Conservation (phyloP, 2,888 invertebrate genomes). For the Halocaridina rubra region DNA sequence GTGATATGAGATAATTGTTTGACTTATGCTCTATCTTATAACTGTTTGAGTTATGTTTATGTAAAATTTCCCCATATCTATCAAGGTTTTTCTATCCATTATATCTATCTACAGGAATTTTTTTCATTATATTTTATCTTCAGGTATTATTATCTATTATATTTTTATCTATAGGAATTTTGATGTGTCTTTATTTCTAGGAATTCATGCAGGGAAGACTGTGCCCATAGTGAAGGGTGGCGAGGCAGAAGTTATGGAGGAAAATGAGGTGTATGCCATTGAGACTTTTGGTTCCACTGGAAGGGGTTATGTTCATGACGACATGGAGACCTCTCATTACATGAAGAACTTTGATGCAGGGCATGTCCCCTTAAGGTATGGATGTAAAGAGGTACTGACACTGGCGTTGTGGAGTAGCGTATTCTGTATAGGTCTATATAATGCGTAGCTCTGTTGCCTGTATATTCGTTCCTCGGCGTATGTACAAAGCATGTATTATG, state of each 20-base stretch:
- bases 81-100: too few species aligned
- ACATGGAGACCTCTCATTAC: constrained; percentile 99
- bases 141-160: background rate
- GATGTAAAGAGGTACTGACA: too few species aligned
- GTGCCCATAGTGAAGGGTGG: constrained; percentile 99
- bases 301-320: constrained; percentile 90
- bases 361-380: constrained; percentile 88
- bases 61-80: too few species aligned
- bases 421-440: too few species aligned
- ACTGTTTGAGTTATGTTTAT: background rate
- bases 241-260: constrained; percentile 97
- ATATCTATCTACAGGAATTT: too few species aligned
- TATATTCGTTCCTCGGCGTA: too few species aligned
- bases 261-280: constrained; percentile 98
- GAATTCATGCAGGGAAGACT: constrained; percentile 90
- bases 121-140: background rate
- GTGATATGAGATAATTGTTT: background rate
- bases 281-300: constrained; percentile 99
- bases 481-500: too few species aligned
- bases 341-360: constrained; percentile 97
- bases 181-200: background rate
- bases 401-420: too few species aligned
- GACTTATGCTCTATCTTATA: background rate
- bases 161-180: background rate
- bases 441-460: too few species aligned